Evolutionary conservation across 2,888 invertebrate species (phyloP), one percentile per base, ranked within the genome.

Genomic region (Monopis laevigella): DNA sequence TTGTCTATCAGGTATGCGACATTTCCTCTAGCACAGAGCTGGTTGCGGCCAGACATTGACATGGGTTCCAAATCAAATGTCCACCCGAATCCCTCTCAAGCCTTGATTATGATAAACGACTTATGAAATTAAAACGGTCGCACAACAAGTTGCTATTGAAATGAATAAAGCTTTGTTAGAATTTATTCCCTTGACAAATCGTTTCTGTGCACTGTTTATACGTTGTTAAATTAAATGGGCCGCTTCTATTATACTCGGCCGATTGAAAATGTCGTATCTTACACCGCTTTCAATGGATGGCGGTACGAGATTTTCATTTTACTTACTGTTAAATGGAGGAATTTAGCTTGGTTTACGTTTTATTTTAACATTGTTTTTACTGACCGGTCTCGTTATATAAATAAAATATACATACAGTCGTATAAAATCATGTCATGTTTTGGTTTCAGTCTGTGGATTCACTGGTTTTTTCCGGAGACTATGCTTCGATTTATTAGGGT

Each of bases 71-170:
- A 55, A 52, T 52, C 55, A 51, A 39, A 29, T 24, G 40, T 14
- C 53, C 53, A 50, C 50, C 50, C 47, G n/a, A n/a, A 43, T 51
- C 51, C 54, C 45, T 48, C 53, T 57, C 43, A 26, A 50, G 52
- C 65, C 67, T 72, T 78, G 80, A 80, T 80, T 77, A 80, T 80
- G 80, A 80, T 75, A 73, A 78, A 80, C 69, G 78, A 80, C 78
- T 77, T 75, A 78, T 77, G 71, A 78, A 78, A 80, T 80, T 80
- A 80, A 80, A 80, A 78, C 77, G 73, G 71, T 65, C 68, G 58
- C 56, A 74, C 75, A 73, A 74, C 75, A 75, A 77, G 72, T 75
- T 68, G 67, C 74, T 64, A 74, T 77, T 78, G 68, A 75, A 78
- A 74, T 68, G 73, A 70, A 70, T 71, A 64, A 62, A 62, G 67